These are phyloP conservation scores for Varanus komodoensis DNA, from an alignment of 2,113 vertebrate species.

Conservation along the genomic window DNA sequence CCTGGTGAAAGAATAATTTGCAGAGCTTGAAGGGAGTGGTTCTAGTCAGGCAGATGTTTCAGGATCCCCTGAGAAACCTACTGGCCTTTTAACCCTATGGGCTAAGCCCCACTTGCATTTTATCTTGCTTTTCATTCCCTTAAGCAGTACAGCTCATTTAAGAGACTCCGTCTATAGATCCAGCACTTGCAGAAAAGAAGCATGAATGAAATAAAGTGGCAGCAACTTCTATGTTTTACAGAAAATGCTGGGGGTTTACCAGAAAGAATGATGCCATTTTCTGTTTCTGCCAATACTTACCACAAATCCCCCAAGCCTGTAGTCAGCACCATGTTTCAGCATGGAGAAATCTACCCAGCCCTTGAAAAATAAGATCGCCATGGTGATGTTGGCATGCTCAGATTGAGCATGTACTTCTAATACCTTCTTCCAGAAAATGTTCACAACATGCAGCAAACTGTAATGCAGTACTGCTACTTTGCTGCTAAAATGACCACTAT, in stretches of 20 bases:
- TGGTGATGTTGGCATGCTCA: not conserved
- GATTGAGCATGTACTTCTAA: constrained; percentile 4
- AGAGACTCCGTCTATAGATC: constrained; percentile 29
- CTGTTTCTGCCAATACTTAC: not conserved
- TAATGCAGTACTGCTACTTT: constrained; percentile 40
- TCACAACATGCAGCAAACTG: constrained; percentile 13
- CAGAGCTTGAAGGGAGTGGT: constrained; percentile 10
- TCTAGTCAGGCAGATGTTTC: constrained; percentile 16
- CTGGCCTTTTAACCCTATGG: constrained; percentile 33
- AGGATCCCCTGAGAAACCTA: constrained; percentile 2
- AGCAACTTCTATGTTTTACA: constrained; percentile 9
- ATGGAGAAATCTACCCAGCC: not conserved
- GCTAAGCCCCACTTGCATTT: constrained; percentile 1
- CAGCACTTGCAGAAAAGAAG: constrained; percentile 22
- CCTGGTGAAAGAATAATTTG: constrained; percentile 9
- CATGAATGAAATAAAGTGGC: not conserved
- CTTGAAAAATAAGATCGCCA: not conserved
- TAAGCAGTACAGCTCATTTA: constrained; percentile 34
- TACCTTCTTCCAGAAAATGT: not conserved
- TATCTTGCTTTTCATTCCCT: not conserved
- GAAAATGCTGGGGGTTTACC: constrained; percentile 24
- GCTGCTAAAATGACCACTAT: constrained; percentile 47
- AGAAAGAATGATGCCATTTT: constrained; percentile 22
- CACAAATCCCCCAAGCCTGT: not conserved
- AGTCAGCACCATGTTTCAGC: not conserved